Evolutionary conservation across 37 sponge, comb jelly and placozoan species (phyloP), one percentile per base, ranked within the genome.

Genomic region (Ianthella basta): DNA sequence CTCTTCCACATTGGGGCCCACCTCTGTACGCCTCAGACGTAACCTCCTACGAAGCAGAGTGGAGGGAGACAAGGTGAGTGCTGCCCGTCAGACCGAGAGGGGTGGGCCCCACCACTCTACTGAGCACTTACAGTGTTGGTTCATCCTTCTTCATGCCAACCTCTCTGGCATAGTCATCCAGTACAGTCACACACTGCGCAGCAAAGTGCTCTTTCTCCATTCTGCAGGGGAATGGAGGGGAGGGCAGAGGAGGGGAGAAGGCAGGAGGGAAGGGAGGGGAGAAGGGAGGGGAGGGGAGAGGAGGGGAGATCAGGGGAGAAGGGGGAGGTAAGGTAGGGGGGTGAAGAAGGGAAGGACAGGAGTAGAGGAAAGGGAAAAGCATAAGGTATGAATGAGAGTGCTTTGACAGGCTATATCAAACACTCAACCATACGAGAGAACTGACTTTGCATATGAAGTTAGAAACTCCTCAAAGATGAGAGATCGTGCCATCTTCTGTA

Each of bases 391-490:
- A 56, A 3, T 44, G 6, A 44, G 50, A 44, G 50, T 44, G 50
- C 50, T 10, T 3, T 44, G 50, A 44, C 50, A 44, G 50, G 50
- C 50, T 10, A 44, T 44, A 3, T 10, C n/a, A n/a, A n/a, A n/a
- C n/a, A n/a, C n/a, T n/a, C n/a, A n/a, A n/a, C n/a, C 56, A 80
- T 56, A 54, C 1, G 27, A 57, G 2, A 15, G 23, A 12, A 64
- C 94, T 79, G 61, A 94, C 94, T 88, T 75, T 18, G 85, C 64
- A 56, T 94, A 94, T 19, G 36, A 55, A 0, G 82, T 44, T 29
- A 94, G 86, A 66, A 91, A 91, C 19, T 91, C 83, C 36, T 66
- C 38, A 57, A 94, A 94, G 38, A 94, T 61, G 36, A 40, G 66
- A 55, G 75, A 56, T 72, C 83, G 39, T 4, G 68, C 85, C 67